These are phyloP conservation scores for Spheniscus mendiculus DNA, from an alignment of 2,113 vertebrate genomes.

Conservation along the genomic window DNA sequence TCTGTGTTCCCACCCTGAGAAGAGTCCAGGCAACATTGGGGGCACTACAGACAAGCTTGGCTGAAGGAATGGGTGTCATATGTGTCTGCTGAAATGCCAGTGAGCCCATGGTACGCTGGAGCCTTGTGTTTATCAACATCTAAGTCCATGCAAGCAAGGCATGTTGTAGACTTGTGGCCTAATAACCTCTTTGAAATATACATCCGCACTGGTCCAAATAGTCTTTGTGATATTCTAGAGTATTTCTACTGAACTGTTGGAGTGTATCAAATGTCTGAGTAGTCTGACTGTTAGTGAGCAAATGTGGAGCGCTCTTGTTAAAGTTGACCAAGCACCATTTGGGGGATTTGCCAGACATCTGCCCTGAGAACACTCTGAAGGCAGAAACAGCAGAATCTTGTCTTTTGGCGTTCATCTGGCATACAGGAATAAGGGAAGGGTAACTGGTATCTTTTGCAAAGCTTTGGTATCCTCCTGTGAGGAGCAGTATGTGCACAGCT, in stretches of 20 bases:
- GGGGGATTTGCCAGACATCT: background rate
- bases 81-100: fast-evolving
- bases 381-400: background rate
- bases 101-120: background rate
- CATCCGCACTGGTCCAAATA: background rate
- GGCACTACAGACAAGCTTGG: background rate
- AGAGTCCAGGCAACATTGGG: background rate
- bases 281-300: background rate
- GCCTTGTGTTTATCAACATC: background rate
- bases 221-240: background rate
- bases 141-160: background rate
- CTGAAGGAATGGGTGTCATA: background rate
- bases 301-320: background rate
- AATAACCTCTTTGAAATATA: background rate
- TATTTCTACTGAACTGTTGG: background rate
- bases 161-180: background rate
- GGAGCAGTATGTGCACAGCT: background rate
- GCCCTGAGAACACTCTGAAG: background rate
- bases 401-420: background rate
- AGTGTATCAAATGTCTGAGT: background rate
- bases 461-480: background rate
- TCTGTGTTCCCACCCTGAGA: background rate
- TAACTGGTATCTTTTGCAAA: background rate
- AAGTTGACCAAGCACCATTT: background rate
- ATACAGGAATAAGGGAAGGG: background rate